Conservation (phyloP, 2,113 vertebrate genomes). For the Numida meleagris region DNA sequence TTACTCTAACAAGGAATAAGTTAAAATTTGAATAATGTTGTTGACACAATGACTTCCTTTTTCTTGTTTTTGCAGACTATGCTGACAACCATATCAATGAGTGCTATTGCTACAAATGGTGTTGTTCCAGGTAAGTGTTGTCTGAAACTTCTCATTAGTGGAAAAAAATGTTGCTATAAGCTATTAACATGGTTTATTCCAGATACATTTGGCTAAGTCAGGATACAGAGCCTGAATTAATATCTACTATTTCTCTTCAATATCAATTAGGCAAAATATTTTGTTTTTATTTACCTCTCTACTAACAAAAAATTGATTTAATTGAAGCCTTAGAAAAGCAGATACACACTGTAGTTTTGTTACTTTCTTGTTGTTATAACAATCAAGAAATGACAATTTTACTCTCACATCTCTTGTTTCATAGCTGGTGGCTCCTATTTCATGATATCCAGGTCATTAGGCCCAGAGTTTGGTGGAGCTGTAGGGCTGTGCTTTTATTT, state of each 20-base stretch:
- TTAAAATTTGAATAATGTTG: not conserved
- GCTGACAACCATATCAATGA: conserved; percentile 97
- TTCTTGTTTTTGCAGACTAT: conserved; percentile 83
- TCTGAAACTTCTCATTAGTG: not conserved
- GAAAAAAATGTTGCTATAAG: not conserved
- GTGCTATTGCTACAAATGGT: conserved; percentile 94
- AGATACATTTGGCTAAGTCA: not conserved
- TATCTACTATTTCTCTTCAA: not conserved
- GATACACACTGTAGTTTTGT: not conserved
- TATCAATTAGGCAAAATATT: not conserved
- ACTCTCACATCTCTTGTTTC: conserved; percentile 7
- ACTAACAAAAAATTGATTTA: not conserved
- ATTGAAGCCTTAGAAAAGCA: not conserved
- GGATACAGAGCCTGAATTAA: not conserved
- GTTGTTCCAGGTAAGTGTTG: conserved; percentile 89
- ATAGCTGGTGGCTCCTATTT: conserved; percentile 97
- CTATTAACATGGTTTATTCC: not conserved
- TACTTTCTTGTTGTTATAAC: not conserved
- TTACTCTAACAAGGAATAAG: not conserved
- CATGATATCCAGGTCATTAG: conserved; percentile 97
- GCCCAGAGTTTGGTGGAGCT: conserved; percentile 97
- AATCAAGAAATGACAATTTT: not conserved
- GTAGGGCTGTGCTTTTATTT: conserved; percentile 97
- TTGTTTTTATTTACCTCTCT: not conserved
- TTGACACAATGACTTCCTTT: not conserved